phyloP scores from a whole-genome alignment of 2,797 vertebrate species.

The Sarcophilus harrisii region DNA sequence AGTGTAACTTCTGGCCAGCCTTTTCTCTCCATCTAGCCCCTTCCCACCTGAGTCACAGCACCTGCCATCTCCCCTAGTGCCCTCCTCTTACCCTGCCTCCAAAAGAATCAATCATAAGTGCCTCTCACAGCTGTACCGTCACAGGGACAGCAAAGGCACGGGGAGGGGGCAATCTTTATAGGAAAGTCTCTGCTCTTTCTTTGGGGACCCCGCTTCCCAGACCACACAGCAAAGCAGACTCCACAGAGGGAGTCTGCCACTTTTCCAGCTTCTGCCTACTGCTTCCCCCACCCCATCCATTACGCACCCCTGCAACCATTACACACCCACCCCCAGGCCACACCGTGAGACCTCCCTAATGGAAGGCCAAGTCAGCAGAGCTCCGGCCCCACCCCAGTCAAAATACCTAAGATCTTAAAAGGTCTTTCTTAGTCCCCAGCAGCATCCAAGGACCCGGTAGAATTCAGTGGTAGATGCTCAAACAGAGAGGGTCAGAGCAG shows the following conservation, averaged over 20 bases:
- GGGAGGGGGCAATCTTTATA: not conserved
- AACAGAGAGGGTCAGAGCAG: no score
- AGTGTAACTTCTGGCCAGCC: constrained; percentile 81
- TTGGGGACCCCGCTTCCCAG: not conserved
- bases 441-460: not conserved
- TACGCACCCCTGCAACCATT: not conserved
- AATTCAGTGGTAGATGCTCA: not conserved
- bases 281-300: not conserved
- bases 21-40: not conserved
- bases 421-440: not conserved
- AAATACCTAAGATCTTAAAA: not conserved
- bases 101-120: not conserved
- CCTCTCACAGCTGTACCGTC: constrained; percentile 28
- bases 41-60: not conserved
- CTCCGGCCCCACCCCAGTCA: not conserved
- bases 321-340: not conserved
- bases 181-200: not conserved
- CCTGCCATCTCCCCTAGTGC: not conserved
- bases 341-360: not conserved
- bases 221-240: not conserved
- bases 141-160: constrained; percentile 2
- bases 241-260: not conserved
- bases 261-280: not conserved
- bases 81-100: not conserved
- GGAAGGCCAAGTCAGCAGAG: not conserved